Conservation (phyloP, 2,113 vertebrate genomes). For the Dromaius novaehollandiae region DNA sequence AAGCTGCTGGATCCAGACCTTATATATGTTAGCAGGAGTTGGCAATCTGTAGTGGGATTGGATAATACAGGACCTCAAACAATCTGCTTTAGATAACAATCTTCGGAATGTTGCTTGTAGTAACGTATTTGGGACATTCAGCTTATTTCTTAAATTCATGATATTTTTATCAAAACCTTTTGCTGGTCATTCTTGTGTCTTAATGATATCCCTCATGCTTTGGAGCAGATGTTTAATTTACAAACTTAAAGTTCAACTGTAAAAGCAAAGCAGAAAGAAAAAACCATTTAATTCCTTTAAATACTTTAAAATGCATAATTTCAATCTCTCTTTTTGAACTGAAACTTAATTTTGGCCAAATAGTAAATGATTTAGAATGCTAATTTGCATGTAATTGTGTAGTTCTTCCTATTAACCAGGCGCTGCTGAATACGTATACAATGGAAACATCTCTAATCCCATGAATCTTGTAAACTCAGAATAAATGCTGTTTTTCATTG, state of each 20-base stretch:
- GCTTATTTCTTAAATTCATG: slow-evolving; percentile 4
- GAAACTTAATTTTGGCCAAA: not conserved
- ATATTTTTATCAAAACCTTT: not conserved
- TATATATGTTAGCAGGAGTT: slow-evolving; percentile 33
- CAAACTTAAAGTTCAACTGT: not conserved
- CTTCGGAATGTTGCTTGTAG: slow-evolving; percentile 32
- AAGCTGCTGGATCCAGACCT: slow-evolving; percentile 21
- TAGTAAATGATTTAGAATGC: not conserved
- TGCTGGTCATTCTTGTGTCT: not conserved
- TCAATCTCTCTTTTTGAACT: not conserved
- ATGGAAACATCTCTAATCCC: not conserved
- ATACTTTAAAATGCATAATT: not conserved
- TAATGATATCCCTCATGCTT: not conserved
- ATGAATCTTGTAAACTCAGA: not conserved
- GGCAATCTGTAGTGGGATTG: slow-evolving; percentile 7
- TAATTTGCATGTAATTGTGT: not conserved
- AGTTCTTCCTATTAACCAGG: not conserved
- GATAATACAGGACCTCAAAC: slow-evolving; percentile 25
- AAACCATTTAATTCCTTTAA: not conserved
- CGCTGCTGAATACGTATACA: not conserved
- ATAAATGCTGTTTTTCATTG: not conserved
- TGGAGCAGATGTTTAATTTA: not conserved
- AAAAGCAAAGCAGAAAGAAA: not conserved
- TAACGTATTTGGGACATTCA: not conserved
- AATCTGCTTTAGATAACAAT: slow-evolving; percentile 44